Percentiles rank a stretch among this genome's conserved stretches.
These are phyloP conservation scores for Eupristina koningsbergeri DNA, from an alignment of 1,140 invertebrate genomes.

Conservation along the genomic window DNA sequence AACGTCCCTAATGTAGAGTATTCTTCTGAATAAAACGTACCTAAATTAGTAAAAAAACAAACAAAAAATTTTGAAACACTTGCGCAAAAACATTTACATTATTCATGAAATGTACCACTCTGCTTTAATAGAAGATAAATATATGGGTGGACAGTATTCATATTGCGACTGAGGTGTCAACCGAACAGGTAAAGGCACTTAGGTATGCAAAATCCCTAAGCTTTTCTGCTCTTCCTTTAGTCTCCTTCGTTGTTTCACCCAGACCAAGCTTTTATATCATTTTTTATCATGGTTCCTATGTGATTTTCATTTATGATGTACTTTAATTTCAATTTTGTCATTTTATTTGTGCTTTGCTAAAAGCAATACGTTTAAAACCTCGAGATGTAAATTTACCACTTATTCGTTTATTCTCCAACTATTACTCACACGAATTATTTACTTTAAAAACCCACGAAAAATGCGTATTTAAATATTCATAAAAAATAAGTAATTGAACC, in stretches of 20 bases:
- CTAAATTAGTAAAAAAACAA: too few relatives aligned
- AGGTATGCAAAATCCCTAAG: constrained; percentile 36
- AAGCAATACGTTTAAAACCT: neutral
- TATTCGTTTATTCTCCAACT: too few relatives aligned
- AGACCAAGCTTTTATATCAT: neutral
- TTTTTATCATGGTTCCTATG: neutral
- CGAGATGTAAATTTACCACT: neutral
- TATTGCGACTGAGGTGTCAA: constrained; percentile 22
- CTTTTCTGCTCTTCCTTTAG: neutral
- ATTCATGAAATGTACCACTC: constrained; percentile 55
- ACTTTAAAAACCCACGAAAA: too few relatives aligned
- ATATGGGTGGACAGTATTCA: constrained; percentile 7
- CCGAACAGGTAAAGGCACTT: constrained; percentile 45
- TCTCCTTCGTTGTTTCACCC: neutral
- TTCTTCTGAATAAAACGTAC: too few relatives aligned
- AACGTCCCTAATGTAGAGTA: too few relatives aligned
- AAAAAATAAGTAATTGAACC: too few relatives aligned
- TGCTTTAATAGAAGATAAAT: constrained; percentile 53
- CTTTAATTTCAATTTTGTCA: too few relatives aligned
- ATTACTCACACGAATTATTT: too few relatives aligned
- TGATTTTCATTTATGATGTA: too few relatives aligned
- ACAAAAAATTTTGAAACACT: constrained; percentile 28
- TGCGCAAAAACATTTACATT: constrained; percentile 51
- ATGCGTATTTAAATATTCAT: too few relatives aligned
- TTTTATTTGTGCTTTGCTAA: too few relatives aligned